Conservation (phyloP, 2,797 vertebrate species). For the Lemur catta region DNA sequence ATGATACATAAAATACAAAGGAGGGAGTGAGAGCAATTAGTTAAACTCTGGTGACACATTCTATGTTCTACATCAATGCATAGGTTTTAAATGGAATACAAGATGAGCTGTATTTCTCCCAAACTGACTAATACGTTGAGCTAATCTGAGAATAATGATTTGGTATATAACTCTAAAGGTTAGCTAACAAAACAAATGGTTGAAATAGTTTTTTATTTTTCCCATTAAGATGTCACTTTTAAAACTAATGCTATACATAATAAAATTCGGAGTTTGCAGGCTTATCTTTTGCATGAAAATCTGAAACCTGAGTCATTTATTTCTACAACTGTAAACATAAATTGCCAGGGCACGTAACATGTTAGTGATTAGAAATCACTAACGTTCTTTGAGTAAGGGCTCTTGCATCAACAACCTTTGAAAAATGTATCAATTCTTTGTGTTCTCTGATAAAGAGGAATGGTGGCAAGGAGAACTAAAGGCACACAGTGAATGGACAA, state of each 20-base stretch:
- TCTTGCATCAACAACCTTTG: conserved; percentile 12
- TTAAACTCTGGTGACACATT: background rate
- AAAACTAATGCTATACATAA: conserved; percentile 48
- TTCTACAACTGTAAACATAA: conserved; percentile 33
- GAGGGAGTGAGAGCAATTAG: background rate
- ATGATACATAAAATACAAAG: conserved; percentile 1
- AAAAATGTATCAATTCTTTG: background rate
- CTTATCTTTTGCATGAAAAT: conserved; percentile 54
- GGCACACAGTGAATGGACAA: background rate
- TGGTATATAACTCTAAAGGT: conserved; percentile 46
- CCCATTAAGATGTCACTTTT: conserved; percentile 52
- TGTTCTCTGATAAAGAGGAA: background rate
- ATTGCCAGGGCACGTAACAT: background rate
- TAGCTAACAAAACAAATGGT: conserved; percentile 62
- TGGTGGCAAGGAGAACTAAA: background rate
- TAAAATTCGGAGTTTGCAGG: conserved; percentile 41
- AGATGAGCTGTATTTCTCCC: conserved; percentile 33
- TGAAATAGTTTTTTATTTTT: conserved; percentile 8
- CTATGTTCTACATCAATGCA: conserved; percentile 1
- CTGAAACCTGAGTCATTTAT: conserved; percentile 52
- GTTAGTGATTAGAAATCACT: background rate
- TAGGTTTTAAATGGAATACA: conserved; percentile 50
- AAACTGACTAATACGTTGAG: conserved; percentile 50
- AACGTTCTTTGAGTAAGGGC: conserved; percentile 32
- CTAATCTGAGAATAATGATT: conserved; percentile 61